Conservation (phyloP, 2,797 vertebrate species). For the Tinamus major region DNA sequence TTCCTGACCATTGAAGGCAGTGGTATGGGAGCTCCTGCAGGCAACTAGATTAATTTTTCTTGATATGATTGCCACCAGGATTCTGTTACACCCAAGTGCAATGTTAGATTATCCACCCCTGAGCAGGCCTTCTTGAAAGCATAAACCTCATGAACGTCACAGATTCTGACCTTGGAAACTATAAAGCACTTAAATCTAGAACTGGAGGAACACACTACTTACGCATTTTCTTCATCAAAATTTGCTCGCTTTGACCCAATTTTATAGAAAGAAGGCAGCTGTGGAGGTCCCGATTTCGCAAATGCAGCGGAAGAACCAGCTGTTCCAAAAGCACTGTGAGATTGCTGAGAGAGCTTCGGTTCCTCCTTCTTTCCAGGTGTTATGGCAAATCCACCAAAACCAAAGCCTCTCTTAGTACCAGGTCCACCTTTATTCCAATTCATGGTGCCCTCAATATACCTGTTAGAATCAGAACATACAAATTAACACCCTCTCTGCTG, state of each 20-base stretch:
- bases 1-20: neutral
- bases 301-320: conserved; percentile 86
- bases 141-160: neutral
- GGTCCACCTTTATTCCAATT: conserved; percentile 99
- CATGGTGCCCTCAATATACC: conserved; percentile 81
- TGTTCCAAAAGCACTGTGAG: conserved; percentile 88
- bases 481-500: neutral
- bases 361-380: conserved; percentile 92
- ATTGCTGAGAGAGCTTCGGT: conserved; percentile 82
- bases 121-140: neutral
- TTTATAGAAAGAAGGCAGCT: conserved; percentile 98
- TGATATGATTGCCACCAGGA: fast-evolving
- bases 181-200: fast-evolving
- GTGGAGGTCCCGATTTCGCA: conserved; percentile 86
- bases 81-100: neutral
- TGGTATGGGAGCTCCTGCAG: neutral
- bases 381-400: conserved; percentile 96
- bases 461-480: conserved; percentile 4
- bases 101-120: neutral
- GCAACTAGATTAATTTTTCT: neutral
- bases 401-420: conserved; percentile 94
- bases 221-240: conserved; percentile 99
- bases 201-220: conserved; percentile 70
- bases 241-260: conserved; percentile 96
- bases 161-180: neutral